Percentiles rank a stretch among this genome's conserved stretches.
These are phyloP conservation scores for Celastrina argiolus DNA, from an alignment of 2,888 invertebrate species.

Conservation along the genomic window DNA sequence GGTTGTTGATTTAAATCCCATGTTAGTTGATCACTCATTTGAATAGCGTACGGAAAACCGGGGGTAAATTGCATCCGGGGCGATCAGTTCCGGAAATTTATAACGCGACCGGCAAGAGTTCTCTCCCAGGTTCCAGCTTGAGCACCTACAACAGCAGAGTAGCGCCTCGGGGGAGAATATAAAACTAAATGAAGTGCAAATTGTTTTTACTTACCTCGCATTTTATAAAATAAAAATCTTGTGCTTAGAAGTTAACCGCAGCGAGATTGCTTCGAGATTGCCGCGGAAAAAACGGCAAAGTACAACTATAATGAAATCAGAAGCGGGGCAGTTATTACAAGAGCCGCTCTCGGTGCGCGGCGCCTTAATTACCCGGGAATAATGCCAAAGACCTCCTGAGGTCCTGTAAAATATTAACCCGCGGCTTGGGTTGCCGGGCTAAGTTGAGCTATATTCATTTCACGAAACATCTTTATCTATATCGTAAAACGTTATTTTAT, in stretches of 20 bases:
- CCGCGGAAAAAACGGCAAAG: conserved; percentile 8
- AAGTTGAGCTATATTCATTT: background rate
- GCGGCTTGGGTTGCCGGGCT: too few species aligned
- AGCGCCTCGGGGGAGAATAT: background rate
- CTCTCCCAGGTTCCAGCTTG: too few species aligned
- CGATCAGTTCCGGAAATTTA: too few species aligned
- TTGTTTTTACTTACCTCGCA: background rate
- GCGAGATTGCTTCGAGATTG: conserved; percentile 8
- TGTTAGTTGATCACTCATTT: too few species aligned
- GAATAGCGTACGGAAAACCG: too few species aligned
- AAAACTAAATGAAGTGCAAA: background rate
- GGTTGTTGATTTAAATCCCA: too few species aligned
- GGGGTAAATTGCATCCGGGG: too few species aligned
- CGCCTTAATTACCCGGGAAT: background rate
- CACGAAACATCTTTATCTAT: background rate
- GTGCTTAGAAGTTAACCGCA: conserved; percentile 9
- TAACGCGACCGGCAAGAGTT: too few species aligned
- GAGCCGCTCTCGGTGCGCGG: background rate
- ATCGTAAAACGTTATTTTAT: too few species aligned
- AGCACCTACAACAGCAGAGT: too few species aligned
- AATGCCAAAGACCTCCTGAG: background rate
- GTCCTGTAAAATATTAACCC: background rate
- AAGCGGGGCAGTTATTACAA: background rate
- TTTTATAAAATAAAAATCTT: conserved; percentile 17
- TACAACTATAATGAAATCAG: conserved; percentile 19